A percentile compares a stretch with the other conserved stretches of the same genome.
Conservation (phyloP, 2,113 vertebrate species). For the Charadrius vociferus region DNA sequence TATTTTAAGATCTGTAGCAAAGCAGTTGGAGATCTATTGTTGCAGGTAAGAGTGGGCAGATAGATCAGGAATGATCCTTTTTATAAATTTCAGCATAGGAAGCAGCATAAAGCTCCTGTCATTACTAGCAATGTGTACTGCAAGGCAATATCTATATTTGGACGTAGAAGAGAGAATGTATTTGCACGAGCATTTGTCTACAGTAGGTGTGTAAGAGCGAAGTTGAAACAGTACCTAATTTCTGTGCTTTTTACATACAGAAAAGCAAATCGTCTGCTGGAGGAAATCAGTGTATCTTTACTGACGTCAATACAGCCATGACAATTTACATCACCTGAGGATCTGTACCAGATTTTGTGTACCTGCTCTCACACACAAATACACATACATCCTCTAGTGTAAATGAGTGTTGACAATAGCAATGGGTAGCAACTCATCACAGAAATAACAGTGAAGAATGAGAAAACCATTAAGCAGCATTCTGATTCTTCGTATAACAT, state of each 20-base stretch:
- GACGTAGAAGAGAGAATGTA: neutral
- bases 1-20: slow-evolving; percentile 17
- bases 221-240: neutral
- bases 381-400: neutral
- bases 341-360: neutral
- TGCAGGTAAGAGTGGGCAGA: neutral
- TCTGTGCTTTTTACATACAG: neutral
- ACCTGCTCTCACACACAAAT: neutral
- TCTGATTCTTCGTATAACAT: neutral
- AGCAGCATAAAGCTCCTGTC: neutral
- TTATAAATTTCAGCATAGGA: neutral
- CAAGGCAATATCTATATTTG: neutral
- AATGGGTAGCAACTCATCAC: neutral
- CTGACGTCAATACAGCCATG: slow-evolving; percentile 16
- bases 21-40: slow-evolving; percentile 6
- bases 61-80: neutral
- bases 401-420: slow-evolving; percentile 3
- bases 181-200: slow-evolving; percentile 9
- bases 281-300: neutral
- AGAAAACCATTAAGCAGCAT: neutral
- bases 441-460: neutral
- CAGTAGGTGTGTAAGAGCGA: neutral
- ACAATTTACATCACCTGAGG: slow-evolving; percentile 36
- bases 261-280: slow-evolving; percentile 3
- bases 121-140: neutral